phyloP scores from a whole-genome alignment of 2,113 vertebrate genomes.

The Climacteris rufus region DNA sequence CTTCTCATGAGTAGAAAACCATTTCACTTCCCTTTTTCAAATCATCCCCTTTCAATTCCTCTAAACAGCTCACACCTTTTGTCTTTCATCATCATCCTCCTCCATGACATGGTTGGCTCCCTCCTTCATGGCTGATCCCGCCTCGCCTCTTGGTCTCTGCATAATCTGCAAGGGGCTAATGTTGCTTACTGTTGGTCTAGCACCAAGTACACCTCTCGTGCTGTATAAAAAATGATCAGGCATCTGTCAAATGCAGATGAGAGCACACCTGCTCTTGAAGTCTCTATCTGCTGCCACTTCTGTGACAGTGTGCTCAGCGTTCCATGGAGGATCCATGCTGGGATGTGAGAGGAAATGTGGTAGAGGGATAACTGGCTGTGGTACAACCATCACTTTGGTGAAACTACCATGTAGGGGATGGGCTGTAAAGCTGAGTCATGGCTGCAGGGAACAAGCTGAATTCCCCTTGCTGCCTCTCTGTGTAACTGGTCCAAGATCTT shows the following conservation, averaged over 20 bases:
- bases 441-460: neutral
- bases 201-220: neutral
- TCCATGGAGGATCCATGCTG: neutral
- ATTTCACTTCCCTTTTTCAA: neutral
- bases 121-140: neutral
- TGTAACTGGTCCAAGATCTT: neutral
- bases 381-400: neutral
- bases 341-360: neutral
- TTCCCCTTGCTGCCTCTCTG: neutral
- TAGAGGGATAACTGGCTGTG: neutral
- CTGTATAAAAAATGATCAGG: neutral
- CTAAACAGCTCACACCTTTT: neutral
- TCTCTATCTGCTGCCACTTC: neutral
- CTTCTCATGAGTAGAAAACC: neutral
- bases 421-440: neutral
- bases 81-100: neutral
- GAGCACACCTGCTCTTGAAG: neutral
- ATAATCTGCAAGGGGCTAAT: neutral
- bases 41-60: neutral
- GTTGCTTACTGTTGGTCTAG: neutral
- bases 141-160: neutral
- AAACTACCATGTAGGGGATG: neutral
- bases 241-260: neutral
- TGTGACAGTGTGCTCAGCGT: neutral
- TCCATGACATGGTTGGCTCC: neutral